Base-by-base conservation (phyloP, 2,797 vertebrate species). In the Hyperoplus immaculatus region DNA sequence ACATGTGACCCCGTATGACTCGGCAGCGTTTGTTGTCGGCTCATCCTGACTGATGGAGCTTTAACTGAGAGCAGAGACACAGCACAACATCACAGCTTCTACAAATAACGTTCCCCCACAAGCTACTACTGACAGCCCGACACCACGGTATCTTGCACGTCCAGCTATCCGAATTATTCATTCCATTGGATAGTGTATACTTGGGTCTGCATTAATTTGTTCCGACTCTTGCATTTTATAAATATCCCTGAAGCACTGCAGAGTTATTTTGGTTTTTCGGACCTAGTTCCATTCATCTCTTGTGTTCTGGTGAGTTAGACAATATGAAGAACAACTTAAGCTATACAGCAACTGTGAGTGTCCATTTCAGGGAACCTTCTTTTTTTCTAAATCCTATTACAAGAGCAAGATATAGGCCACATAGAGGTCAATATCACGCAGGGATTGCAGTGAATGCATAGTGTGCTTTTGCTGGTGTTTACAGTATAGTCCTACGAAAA, bases 1-100 rank as follows among this genome's bases (percentile, higher is more conserved):
- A 77, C 8, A 49, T 8, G 1, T 89, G 87, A 90, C 87, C 90
- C 81, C 8, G 47, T 51, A 58, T 87, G 84, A 77, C 82, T 79
- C 12, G 11, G 77, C 69, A 62, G 83, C 68, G 59, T 84, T 88
- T 91, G 82, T 81, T 87, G 81, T 85, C 76, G 36, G 67, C 83
- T 90, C 81, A 80, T 88, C 70, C 74, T 87, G 84, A 88, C 83
- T 75, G 87, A 92, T 89, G 82, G 82, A 81, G 83, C 82, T 87
- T 90, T 90, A 89, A 87, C 82, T 70, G 81, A 91, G 88, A 80
- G 79, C 45, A 7, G 61, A 81, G 82, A 70, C 66, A 21, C 79
- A 61, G 16, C 72, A 82, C 71, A 87, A 73, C 80, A 76, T 73
- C 80, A 73, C 64, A 59, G 72, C 56, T 72, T 80, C 83, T 60